Conservation (phyloP, 2,888 invertebrate genomes). For the Tuta absoluta region DNA sequence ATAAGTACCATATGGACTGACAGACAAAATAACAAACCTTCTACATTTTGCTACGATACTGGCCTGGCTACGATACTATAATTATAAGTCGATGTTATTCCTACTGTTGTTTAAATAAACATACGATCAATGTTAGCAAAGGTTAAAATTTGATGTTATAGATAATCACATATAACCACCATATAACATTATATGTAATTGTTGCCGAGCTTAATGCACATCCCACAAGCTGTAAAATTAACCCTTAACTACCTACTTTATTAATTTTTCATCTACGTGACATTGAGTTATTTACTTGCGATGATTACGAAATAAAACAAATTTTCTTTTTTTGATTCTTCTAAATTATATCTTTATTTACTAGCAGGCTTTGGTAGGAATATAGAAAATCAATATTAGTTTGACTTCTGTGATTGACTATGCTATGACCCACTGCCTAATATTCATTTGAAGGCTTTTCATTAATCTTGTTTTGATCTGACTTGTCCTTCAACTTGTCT, state of each 20-base stretch:
- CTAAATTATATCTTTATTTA: not conserved
- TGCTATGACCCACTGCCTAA: too few species aligned
- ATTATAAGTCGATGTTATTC: conserved; percentile 2
- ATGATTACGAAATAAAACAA: not conserved
- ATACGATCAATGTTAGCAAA: conserved; percentile 10
- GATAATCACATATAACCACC: not conserved
- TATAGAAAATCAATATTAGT: not conserved
- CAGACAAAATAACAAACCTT: too few species aligned
- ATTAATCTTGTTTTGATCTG: not conserved
- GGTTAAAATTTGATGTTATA: conserved; percentile 3
- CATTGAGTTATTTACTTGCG: not conserved
- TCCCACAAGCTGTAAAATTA: too few species aligned
- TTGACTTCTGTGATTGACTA: not conserved
- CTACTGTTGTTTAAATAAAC: conserved; percentile 3
- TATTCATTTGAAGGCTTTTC: not conserved
- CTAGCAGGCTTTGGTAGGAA: not conserved
- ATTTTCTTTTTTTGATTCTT: not conserved
- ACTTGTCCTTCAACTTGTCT: conserved; percentile 41
- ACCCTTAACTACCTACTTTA: too few species aligned
- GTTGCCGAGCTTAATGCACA: not conserved
- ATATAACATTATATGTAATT: not conserved
- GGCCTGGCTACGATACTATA: not conserved
- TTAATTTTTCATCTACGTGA: too few species aligned
- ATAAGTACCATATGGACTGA: too few species aligned
- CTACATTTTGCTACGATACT: not conserved